phyloP scores from a whole-genome alignment of 2,888 invertebrate species.

The Saturnia japonica region DNA sequence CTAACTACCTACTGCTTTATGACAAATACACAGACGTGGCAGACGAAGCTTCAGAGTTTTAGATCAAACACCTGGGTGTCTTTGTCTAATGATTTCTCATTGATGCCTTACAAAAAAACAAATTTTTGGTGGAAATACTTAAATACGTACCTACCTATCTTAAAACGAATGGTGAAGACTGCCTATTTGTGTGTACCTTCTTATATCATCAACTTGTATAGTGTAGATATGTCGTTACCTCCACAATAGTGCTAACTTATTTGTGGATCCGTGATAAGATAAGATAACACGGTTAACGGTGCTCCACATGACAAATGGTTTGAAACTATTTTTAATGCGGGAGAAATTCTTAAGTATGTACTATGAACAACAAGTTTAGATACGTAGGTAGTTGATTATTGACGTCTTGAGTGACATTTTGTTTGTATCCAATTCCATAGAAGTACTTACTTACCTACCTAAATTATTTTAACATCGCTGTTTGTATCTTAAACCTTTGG shows the following conservation, averaged over 20 bases:
- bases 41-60: background rate
- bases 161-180: background rate
- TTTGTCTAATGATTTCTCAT: background rate
- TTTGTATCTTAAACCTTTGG: background rate
- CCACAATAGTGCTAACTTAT: conserved; percentile 22
- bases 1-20: background rate
- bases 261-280: conserved; percentile 48
- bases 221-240: conserved; percentile 5
- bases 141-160: conserved; percentile 1
- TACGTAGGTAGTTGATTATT: no score
- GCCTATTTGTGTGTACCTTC: background rate
- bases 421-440: background rate
- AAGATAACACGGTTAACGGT: conserved; percentile 38
- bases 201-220: background rate
- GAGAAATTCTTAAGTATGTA: background rate
- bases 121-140: background rate
- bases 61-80: background rate
- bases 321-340: conserved; percentile 4
- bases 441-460: no score
- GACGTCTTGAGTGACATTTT: background rate
- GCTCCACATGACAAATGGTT: conserved; percentile 20
- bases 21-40: no score
- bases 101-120: background rate
- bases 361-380: background rate
- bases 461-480: background rate